Evolutionary conservation across 2,888 invertebrate species (phyloP), one percentile per base, ranked within the genome.

Genomic region (Baronia brevicornis): DNA sequence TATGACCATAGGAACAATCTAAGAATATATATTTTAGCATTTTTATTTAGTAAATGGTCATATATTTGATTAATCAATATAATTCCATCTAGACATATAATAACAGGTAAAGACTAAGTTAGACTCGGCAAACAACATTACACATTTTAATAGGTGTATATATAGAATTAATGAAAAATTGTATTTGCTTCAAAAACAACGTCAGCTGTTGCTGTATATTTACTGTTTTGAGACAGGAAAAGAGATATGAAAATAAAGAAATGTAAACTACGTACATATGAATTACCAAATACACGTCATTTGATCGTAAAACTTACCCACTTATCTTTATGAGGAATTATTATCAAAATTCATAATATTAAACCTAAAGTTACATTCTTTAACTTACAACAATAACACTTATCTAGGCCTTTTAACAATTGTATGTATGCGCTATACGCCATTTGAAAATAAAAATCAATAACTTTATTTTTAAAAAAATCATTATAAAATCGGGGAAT

Each of bases 221-320:
- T 14, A 35, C n/a, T 33, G 28, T 22, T 14, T 15, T 23, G 13
- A 14, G 23, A 10, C 7, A 10, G 6, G n/a, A 5, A 10, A 18
- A 31, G 6, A 14, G 5, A 5, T 11, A 10, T 15, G 11, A 3
- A 24, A 31, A 22, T 25, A 21, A 10, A 19, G 20, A 7, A 38
- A 25, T 23, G 24, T 24, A 17, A 18, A 37, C 18, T 10, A 29
- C 10, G 24, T 35, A 33, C 18, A 29, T 43, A 31, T 33, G 43
- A 32, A 50, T 45, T 43, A 44, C 29, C 28, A 55, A 51, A 61
- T 55, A 75, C 73, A 77, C 77, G 77, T 77, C 77, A 77, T 64
- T 59, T 54, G 50, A 44, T 60, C 51, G 51, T 62, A 65, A 61
- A 67, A 70, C 73, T 69, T 51, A 77, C 75, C 60, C 43, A 54